Evolutionary conservation across 2,888 invertebrate genomes (phyloP), one percentile per base, ranked within the genome.

Genomic region (Trichopoda pennipes): DNA sequence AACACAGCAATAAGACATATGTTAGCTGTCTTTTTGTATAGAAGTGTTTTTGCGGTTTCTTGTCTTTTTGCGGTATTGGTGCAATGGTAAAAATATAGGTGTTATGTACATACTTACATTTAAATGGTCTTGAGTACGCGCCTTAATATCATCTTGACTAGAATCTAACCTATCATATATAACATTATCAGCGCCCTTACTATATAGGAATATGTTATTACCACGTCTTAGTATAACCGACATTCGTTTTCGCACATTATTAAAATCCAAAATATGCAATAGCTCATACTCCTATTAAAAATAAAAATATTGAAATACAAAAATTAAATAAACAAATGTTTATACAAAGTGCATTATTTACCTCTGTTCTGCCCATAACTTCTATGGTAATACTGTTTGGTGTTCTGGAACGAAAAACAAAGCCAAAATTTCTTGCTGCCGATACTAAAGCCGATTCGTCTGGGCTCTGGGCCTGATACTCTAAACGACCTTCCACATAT

Each of bases 201-300:
- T 99, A 92, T 96, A 98, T 89, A 99, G 93, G 90, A 95, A 94
- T 88, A 97, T 93, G 90, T 94, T 94, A 85, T 96, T 95, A 91
- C 96, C 95, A 90, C 94, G 94, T 89, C 96, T 93, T 88, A 97
- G 92, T 90, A 97, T 96, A 88, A 99, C 99, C 86, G 99, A 99
- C 99, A 99, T 99, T 91, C 99, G 93, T 93, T 99, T 99, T 87
- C 99, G 94, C 86, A 98, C 97, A 93, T 99, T 99, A 93, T 99
- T 99, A 93, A 99, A 99, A 93, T 99, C 99, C 89, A 99, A 94
- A 92, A 99, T 99, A 92, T 97, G 97, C 86, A 99, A 93, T 87
- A 99, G 93, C 91, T 99, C 98, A 92, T 99, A 98, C 86, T 97
- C 96, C 93, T 95, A 93, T 92, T 72, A 49, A 69, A 55, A 76